phyloP scores from a whole-genome alignment of 2,113 vertebrate genomes.

The Anoplopoma fimbria region DNA sequence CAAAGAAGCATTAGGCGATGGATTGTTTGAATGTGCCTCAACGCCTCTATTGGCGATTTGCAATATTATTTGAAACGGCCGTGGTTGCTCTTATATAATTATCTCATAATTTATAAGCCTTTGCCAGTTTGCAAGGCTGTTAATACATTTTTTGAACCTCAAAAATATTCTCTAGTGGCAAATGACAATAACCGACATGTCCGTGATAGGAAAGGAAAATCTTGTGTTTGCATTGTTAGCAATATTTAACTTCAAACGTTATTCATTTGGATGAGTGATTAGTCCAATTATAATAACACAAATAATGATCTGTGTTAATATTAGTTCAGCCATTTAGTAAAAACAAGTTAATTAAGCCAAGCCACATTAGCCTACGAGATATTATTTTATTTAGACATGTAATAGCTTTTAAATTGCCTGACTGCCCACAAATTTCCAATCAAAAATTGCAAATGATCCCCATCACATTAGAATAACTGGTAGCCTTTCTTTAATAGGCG shows the following conservation, averaged over 20 bases:
- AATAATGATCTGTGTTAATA: conserved; percentile 63
- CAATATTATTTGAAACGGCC: conserved; percentile 22
- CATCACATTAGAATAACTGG: conserved; percentile 41
- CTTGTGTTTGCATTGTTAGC: conserved; percentile 26
- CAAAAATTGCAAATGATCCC: conserved; percentile 53
- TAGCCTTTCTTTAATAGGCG: conserved; percentile 27
- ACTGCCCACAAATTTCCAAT: conserved; percentile 59
- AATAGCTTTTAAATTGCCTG: conserved; percentile 65
- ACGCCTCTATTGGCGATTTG: conserved; percentile 21
- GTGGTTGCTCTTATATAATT: conserved; percentile 8
- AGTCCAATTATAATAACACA: conserved; percentile 63
- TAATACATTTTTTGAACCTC: not conserved
- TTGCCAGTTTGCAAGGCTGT: conserved; percentile 5
- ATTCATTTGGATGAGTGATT: conserved; percentile 53
- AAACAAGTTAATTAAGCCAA: conserved; percentile 71
- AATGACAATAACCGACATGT: not conserved
- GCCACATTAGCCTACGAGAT: conserved; percentile 47
- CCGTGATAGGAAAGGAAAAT: not conserved
- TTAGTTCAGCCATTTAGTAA: conserved; percentile 52
- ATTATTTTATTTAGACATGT: conserved; percentile 62
- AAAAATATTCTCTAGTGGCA: not conserved
- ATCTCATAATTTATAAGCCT: not conserved
- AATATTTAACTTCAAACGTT: conserved; percentile 49
- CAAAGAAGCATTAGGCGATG: conserved; percentile 42
- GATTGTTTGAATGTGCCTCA: conserved; percentile 47